Conservation (phyloP, 2,888 invertebrate species). For the Drosophila pseudotalamancana region DNA sequence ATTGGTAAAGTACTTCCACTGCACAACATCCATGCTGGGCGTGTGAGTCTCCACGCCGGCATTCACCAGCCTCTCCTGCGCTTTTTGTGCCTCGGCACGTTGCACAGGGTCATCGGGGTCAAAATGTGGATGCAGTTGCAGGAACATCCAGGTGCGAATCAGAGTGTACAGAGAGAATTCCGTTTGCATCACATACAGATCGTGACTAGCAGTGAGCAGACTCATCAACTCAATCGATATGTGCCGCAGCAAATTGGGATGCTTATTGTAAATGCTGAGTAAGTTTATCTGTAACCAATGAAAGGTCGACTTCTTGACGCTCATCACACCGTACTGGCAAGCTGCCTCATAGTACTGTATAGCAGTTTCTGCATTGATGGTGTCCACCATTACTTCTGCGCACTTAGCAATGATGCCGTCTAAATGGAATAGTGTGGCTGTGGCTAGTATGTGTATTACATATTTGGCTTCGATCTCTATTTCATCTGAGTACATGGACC, state of each 20-base stretch:
- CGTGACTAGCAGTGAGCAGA: slow-evolving; percentile 87
- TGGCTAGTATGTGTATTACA: slow-evolving; percentile 88
- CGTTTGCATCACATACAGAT: slow-evolving; percentile 90
- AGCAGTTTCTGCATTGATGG: slow-evolving; percentile 89
- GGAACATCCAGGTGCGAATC: slow-evolving; percentile 89
- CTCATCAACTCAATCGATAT: slow-evolving; percentile 89
- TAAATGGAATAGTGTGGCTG: slow-evolving; percentile 90
- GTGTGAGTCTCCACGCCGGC: slow-evolving; percentile 64
- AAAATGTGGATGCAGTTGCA: slow-evolving; percentile 85
- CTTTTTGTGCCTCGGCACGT: slow-evolving; percentile 60
- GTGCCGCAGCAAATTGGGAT: slow-evolving; percentile 86
- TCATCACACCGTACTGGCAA: slow-evolving; percentile 88
- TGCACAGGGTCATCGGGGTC: slow-evolving; percentile 82
- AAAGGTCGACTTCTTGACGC: slow-evolving; percentile 87
- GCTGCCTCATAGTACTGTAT: slow-evolving; percentile 89
- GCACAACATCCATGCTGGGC: slow-evolving; percentile 68
- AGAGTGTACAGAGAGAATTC: slow-evolving; percentile 91
- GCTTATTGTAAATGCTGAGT: slow-evolving; percentile 86
- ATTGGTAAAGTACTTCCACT: slow-evolving; percentile 77
- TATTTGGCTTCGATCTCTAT: slow-evolving; percentile 88
- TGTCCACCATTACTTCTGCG: slow-evolving; percentile 89
- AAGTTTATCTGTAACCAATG: slow-evolving; percentile 90
- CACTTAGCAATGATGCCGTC: slow-evolving; percentile 91
- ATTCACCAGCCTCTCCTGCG: slow-evolving; percentile 53
- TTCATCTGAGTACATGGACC: slow-evolving; percentile 91